phyloP scores from a whole-genome alignment of 2,888 invertebrate genomes.

The Lithophane leautieri region DNA sequence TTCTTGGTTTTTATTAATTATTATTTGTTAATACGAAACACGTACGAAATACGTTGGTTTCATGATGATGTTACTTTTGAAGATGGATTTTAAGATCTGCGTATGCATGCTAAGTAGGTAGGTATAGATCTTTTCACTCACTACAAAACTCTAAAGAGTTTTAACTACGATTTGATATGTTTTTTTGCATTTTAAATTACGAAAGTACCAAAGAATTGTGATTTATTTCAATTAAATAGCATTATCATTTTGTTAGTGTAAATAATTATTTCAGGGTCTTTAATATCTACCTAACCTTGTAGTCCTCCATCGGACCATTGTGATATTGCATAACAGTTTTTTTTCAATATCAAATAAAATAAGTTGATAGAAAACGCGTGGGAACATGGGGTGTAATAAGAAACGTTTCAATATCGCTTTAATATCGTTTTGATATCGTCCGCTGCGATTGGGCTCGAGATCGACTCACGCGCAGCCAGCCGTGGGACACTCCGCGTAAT shows the following conservation, averaged over 20 bases:
- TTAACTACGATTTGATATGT: too few species aligned
- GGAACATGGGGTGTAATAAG: constrained; percentile 52
- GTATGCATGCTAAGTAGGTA: neutral
- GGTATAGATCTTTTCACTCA: neutral
- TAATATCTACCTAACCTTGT: neutral
- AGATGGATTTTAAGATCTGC: neutral
- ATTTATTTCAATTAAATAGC: neutral
- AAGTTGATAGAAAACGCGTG: constrained; percentile 40
- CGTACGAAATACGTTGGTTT: neutral
- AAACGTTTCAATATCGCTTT: constrained; percentile 63
- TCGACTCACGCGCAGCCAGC: constrained; percentile 73
- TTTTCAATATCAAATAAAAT: constrained; percentile 1
- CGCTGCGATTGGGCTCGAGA: constrained; percentile 70
- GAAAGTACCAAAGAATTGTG: neutral
- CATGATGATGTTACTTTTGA: constrained; percentile 1
- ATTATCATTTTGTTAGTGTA: too few species aligned
- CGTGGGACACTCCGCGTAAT: constrained; percentile 67
- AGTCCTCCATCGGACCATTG: neutral
- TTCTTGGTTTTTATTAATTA: constrained; percentile 11
- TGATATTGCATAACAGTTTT: neutral
- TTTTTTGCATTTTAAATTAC: neutral
- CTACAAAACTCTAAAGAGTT: constrained; percentile 1
- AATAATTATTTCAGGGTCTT: neutral
- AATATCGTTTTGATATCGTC: constrained; percentile 64
- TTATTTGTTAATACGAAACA: constrained; percentile 18